A percentile compares a stretch with the other conserved stretches of the same genome.
These are phyloP conservation scores for Thinocorus orbignyianus DNA, from an alignment of 2,113 vertebrate genomes.

Conservation along the genomic window DNA sequence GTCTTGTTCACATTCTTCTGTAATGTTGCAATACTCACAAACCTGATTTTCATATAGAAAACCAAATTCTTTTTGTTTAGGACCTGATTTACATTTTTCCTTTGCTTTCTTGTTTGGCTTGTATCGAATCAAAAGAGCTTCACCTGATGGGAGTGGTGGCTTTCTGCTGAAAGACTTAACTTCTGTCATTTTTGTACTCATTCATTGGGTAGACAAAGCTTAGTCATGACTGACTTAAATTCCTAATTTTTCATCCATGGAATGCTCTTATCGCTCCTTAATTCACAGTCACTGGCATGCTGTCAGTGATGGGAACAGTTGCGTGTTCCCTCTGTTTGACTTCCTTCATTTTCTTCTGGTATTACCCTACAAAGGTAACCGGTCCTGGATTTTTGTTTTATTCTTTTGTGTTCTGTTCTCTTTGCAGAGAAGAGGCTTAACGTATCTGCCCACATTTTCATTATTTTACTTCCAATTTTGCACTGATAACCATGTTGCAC, in stretches of 20 bases:
- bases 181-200: neutral
- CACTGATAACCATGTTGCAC: fast-evolving
- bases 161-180: neutral
- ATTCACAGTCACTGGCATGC: neutral
- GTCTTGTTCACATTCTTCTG: neutral
- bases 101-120: neutral
- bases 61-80: neutral
- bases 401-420: neutral
- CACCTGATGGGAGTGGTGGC: neutral
- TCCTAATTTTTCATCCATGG: neutral
- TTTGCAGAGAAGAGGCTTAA: neutral
- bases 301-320: neutral
- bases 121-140: neutral
- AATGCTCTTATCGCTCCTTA: neutral
- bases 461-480: neutral
- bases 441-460: neutral
- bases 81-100: neutral
- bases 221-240: neutral
- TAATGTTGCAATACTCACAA: neutral
- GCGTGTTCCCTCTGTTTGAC: neutral
- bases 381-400: neutral
- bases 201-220: neutral
- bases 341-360: neutral
- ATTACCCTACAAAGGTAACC: neutral
- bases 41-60: neutral